phyloP scores from a whole-genome alignment of 2,797 vertebrate genomes.

The Anas georgica region DNA sequence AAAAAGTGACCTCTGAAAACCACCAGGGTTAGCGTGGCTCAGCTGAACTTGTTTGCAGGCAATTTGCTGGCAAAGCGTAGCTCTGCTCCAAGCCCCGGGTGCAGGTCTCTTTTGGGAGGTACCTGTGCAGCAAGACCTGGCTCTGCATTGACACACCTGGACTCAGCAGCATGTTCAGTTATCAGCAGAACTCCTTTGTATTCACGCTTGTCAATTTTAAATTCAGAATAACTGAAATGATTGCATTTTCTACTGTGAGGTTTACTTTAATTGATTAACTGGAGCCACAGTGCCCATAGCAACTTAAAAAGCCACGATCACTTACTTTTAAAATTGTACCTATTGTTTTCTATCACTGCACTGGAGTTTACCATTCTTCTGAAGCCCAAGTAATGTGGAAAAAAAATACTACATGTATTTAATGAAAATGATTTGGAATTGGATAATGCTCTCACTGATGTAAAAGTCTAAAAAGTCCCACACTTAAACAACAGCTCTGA shows the following conservation, averaged over 20 bases:
- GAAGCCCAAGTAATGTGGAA: not conserved
- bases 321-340: not conserved
- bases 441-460: not conserved
- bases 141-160: not conserved
- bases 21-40: not conserved
- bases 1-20: not conserved
- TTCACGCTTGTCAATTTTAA: not conserved
- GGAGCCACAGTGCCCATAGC: not conserved
- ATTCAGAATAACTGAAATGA: not conserved
- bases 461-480: not conserved
- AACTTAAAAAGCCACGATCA: not conserved
- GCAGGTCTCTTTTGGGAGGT: not conserved
- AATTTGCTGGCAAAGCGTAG: not conserved
- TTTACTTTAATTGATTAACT: not conserved
- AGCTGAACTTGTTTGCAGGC: not conserved
- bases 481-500: not conserved
- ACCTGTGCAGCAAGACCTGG: accelerated
- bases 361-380: not conserved
- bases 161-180: accelerated
- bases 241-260: not conserved
- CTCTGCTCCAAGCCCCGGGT: accelerated
- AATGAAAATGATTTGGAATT: not conserved
- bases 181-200: not conserved
- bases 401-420: not conserved
- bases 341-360: not conserved